phyloP scores from a whole-genome alignment of 2,113 vertebrate species.

The Potamarius usumacintae region DNA sequence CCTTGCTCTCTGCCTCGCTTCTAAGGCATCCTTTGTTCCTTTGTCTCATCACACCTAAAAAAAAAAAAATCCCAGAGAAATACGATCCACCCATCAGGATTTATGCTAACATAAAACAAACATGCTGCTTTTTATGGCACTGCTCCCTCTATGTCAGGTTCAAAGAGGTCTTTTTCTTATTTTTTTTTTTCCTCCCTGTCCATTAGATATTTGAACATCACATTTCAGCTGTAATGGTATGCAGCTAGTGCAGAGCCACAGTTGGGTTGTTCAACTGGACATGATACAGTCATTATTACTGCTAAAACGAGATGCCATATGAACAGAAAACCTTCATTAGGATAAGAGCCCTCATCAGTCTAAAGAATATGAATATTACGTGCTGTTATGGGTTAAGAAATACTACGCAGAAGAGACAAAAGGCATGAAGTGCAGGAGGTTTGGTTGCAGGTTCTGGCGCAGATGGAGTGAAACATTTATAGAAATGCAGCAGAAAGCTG shows the following conservation, averaged over 20 bases:
- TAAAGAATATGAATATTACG: neutral
- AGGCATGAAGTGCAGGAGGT: constrained; percentile 38
- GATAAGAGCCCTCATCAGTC: neutral
- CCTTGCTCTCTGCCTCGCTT: constrained; percentile 82
- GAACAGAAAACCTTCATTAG: neutral
- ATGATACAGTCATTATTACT: constrained; percentile 54
- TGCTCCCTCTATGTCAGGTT: constrained; percentile 40
- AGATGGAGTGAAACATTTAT: constrained; percentile 60
- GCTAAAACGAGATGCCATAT: constrained; percentile 6
- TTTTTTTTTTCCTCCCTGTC: constrained; percentile 52
- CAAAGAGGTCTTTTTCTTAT: constrained; percentile 48
- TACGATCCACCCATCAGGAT: constrained; percentile 71
- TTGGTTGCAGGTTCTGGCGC: constrained; percentile 17
- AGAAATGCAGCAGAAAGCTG: constrained; percentile 69
- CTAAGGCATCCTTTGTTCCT: constrained; percentile 84
- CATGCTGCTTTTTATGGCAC: constrained; percentile 60
- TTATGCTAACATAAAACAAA: constrained; percentile 60
- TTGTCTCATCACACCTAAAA: constrained; percentile 82
- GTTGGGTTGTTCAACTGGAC: constrained; percentile 56
- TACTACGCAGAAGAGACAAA: constrained; percentile 30
- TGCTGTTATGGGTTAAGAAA: neutral
- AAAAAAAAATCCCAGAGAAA: constrained; percentile 71
- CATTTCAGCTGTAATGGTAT: constrained; percentile 60
- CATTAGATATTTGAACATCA: constrained; percentile 51
- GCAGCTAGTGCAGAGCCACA: constrained; percentile 55